Evolutionary conservation across 2,113 vertebrate genomes (phyloP), one percentile per base, ranked within the genome.

Genomic region (Platanista minor): DNA sequence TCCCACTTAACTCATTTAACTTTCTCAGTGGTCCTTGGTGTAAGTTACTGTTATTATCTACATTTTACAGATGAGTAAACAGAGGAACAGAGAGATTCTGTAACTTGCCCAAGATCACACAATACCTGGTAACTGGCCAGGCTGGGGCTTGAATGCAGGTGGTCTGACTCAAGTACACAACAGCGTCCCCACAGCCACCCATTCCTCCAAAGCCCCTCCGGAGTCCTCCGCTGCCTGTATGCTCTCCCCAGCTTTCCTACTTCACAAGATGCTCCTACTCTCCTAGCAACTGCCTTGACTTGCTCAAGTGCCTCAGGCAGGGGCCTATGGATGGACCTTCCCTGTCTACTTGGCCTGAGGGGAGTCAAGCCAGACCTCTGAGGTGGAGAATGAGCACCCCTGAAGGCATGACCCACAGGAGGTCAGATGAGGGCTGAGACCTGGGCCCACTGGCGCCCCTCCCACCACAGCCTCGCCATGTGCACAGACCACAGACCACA

Each of bases 401-500:
- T 18, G 61, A 23, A 61, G 69, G 82, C 77, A 41, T 12, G 62
- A 43, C 36, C 33, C 72, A 43, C 29, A 39, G n/a, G 43, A 66
- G 82, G 66, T 82, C 57, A 91, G 69, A 78, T 33, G 52, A 96
- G 27, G 91, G 43, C 49, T 14, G 4, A 57, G 33, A 89, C 77
- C 25, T 20, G 54, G 46, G 25, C 52, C 64, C 41, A 10, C 4
- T 23, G n/a, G 75, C 0, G 18, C 66, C 87, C 87, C 14, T 57
- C 69, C 39, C 46, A 86, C 91, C 86, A 74, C 57, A 74, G 74
- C 78, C 90, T 81, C 2, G 2, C 49, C 95, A 61, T 0, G 6
- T 15, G 14, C 29, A 43, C 74, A 95, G 93, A 86, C 85, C 96
- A 97, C 94, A 91, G 86, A 39, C 94, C 77, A 31, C 71, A 91